Base-by-base conservation (phyloP, 2,113 vertebrate species). In the Triplophysa tibetana region DNA sequence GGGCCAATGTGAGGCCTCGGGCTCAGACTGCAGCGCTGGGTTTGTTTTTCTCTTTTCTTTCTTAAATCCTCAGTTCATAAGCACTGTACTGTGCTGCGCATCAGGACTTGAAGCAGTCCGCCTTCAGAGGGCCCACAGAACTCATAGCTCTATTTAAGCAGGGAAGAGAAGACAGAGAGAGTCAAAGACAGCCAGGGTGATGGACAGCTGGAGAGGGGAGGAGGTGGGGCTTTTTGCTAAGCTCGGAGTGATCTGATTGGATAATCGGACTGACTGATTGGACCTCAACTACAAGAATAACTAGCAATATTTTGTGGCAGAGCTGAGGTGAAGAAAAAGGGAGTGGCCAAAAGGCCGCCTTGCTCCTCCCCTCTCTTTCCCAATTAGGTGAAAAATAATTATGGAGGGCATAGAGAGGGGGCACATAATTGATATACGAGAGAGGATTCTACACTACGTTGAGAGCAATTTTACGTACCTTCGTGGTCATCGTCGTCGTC, bases 121-220 rank as follows among this genome's bases (percentile, higher is more conserved):
- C 89, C 91, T 92, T 92, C 91, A 91, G 90, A 89, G 84, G 89
- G 91, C 90, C 90, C 88, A 91, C 88, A 91, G 89, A 88, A 92
- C 87, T 93, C 91, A 93, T 89, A 93, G 92, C 89, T 93, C 92
- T 93, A 89, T 88, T 93, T 91, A 89, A 86, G 90, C 87, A 89
- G 87, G 87, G 89, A 92, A 88, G 88, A 93, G 91, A 91, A 90
- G 85, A 93, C 72, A 85, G 83, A 87, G 81, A 93, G 82, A 88
- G 90, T 92, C 91, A 92, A 90, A 92, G 88, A 91, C 89, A 91
- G 88, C 83, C 90, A 89, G 85, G 82, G 82, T 85, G 89, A 90
- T 82, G 60, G 82, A 90, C 90, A 93, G 90, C 87, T 88, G 85
- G 76, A 91, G 90, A 89, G 90, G 88, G 89, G 90, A 90, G 90